Conservation (phyloP, 2,888 invertebrate species). For the Pocota personata region DNA sequence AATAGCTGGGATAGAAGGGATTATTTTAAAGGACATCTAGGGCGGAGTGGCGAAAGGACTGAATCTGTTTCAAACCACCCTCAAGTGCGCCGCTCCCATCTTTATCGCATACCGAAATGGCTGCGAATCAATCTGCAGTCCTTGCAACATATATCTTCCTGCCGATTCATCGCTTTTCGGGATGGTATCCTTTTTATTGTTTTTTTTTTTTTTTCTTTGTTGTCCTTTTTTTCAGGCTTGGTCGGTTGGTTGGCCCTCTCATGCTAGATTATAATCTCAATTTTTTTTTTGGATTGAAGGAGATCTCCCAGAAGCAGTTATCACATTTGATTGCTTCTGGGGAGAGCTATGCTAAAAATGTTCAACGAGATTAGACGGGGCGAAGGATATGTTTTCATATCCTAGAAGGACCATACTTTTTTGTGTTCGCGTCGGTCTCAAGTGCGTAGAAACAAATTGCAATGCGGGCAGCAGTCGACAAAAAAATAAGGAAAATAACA, state of each 20-base stretch:
- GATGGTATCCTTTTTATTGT: constrained; percentile 53
- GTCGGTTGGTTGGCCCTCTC: constrained; percentile 3
- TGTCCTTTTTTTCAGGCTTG: background rate
- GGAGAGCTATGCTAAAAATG: constrained; percentile 44
- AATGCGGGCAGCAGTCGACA: constrained; percentile 17
- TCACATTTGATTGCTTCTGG: constrained; percentile 69
- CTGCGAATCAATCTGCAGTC: constrained; percentile 69
- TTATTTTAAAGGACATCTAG: constrained; percentile 60
- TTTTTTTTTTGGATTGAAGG: constrained; percentile 59
- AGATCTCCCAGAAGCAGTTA: constrained; percentile 62
- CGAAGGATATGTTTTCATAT: background rate
- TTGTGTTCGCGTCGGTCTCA: constrained; percentile 22
- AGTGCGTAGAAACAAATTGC: constrained; percentile 59
- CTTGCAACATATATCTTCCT: constrained; percentile 65
- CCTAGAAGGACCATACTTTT: background rate
- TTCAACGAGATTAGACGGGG: constrained; percentile 22
- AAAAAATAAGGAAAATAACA: background rate
- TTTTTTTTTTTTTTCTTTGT: background rate
- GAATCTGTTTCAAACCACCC: constrained; percentile 5
- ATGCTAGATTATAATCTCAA: constrained; percentile 58
- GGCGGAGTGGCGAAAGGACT: background rate
- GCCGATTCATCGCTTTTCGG: constrained; percentile 63
- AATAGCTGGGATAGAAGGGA: constrained; percentile 55
- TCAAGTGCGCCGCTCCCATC: constrained; percentile 40
- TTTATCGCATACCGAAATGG: constrained; percentile 59